Evolutionary conservation across 2,113 vertebrate genomes (phyloP), one percentile per base, ranked within the genome.

Genomic region (Zosterops hypoxanthus): DNA sequence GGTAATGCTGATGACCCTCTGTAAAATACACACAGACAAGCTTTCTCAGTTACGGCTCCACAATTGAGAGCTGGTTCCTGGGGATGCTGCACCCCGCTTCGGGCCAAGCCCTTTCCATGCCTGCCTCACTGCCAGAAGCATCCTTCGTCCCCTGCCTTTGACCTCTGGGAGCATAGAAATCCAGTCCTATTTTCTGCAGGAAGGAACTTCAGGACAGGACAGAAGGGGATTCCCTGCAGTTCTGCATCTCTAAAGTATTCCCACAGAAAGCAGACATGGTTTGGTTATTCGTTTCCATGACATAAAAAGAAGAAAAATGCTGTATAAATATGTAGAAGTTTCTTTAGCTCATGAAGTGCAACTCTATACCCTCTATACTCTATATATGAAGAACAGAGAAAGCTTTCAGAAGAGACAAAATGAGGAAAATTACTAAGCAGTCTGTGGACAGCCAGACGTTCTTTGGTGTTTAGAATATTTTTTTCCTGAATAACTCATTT

Each of bases 301-400:
- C 55, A 87, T n/a, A 77, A 87, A 92, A 92, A 91, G 81, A 94
- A 72, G 50, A 86, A 88, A 92, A 93, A 82, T 52, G 72, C 26
- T 63, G 31, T 85, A 61, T 65, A 88, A 91, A 88, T 88, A 88
- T 63, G 89, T n/a, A 93, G 63, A 73, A 16, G 15, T 85, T 93
- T 82, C 63, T 82, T 95, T 90, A 82, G 86, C 71, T 82, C 0
- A 0, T 44, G 18, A 18, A 56, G 53, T 69, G 69, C 71, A 94
- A 95, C 72, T 94, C 70, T 82, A 94, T 89, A 49, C 81, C 34
- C n/a, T n/a, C n/a, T n/a, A n/a, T n/a, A n/a, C n/a, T n/a, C n/a
- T n/a, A n/a, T n/a, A 31, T 17, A 28, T 0, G 6, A 89, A 28
- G 49, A 92, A 94, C 33, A 94, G 77, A 92, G 46, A 71, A 82